A percentile compares a stretch with the other conserved stretches of the same genome.
These are phyloP conservation scores for Momotus momota DNA, from an alignment of 2,797 vertebrate species.

Conservation along the genomic window DNA sequence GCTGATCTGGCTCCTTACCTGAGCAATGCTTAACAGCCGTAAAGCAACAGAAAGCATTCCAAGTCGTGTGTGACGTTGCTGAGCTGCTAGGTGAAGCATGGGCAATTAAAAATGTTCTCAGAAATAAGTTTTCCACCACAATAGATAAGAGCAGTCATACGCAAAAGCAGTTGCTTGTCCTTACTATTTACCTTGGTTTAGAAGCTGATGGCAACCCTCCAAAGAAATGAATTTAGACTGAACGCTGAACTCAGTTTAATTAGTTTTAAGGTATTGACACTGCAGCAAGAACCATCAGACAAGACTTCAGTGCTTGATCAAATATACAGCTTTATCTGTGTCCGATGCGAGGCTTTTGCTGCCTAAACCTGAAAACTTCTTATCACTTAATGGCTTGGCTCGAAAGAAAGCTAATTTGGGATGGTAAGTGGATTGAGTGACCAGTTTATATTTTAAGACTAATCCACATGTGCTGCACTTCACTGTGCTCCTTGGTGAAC, in stretches of 20 bases:
- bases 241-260: slow-evolving; percentile 51
- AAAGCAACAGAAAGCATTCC: not conserved
- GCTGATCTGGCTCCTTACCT: slow-evolving; percentile 17
- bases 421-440: slow-evolving; percentile 50
- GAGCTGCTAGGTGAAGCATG: not conserved
- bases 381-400: slow-evolving; percentile 49
- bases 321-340: slow-evolving; percentile 27
- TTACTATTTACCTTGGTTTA: slow-evolving; percentile 29
- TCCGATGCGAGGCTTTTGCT: not conserved
- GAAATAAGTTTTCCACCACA: not conserved
- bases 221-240: slow-evolving; percentile 45
- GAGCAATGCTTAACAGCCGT: not conserved
- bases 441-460: slow-evolving; percentile 54
- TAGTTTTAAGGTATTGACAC: slow-evolving; percentile 59
- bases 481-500: slow-evolving; percentile 64
- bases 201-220: slow-evolving; percentile 7
- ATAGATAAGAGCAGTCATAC: not conserved
- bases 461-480: slow-evolving; percentile 50
- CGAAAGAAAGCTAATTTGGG: slow-evolving; percentile 57
- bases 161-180: slow-evolving; percentile 21
- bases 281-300: slow-evolving; percentile 22
- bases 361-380: slow-evolving; percentile 57
- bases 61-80: not conserved
- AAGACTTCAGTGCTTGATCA: slow-evolving; percentile 57
- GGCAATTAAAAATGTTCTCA: slow-evolving; percentile 9